A percentile compares a stretch with the other conserved stretches of the same genome.
phyloP scores from a whole-genome alignment of 2,888 invertebrate species.

The Rhodophaea formosa region DNA sequence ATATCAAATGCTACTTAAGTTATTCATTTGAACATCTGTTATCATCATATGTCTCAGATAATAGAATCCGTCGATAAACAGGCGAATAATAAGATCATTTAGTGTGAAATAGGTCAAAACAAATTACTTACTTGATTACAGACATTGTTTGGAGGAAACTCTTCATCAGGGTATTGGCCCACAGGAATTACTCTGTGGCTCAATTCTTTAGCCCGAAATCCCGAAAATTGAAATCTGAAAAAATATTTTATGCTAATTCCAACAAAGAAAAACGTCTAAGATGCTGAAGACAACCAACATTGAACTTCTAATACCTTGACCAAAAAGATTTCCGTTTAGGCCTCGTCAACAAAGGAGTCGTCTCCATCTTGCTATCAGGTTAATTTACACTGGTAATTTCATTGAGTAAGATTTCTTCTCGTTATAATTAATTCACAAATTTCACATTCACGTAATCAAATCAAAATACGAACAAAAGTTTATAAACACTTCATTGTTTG shows the following conservation, averaged over 20 bases:
- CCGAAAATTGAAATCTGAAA: conserved; percentile 88
- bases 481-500: conserved; percentile 29
- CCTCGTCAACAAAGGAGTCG: conserved; percentile 64
- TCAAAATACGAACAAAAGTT: conserved; percentile 23
- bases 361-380: conserved; percentile 56
- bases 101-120: conserved; percentile 25
- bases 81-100: background rate
- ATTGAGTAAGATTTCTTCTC: conserved; percentile 16
- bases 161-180: conserved; percentile 88
- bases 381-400: background rate
- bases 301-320: conserved; percentile 61
- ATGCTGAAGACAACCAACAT: conserved; percentile 28
- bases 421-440: conserved; percentile 17
- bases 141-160: conserved; percentile 96
- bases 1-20: background rate
- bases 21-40: background rate
- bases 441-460: conserved; percentile 29
- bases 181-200: conserved; percentile 88
- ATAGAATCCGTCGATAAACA: background rate
- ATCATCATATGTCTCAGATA: background rate
- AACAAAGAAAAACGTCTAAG: conserved; percentile 27
- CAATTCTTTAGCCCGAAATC: conserved; percentile 88
- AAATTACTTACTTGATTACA: conserved; percentile 87
- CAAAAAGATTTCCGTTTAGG: conserved; percentile 69
- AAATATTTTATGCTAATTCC: conserved; percentile 21